phyloP scores from a whole-genome alignment of 1,140 invertebrate genomes.

The Caenorhabditis brenneri region DNA sequence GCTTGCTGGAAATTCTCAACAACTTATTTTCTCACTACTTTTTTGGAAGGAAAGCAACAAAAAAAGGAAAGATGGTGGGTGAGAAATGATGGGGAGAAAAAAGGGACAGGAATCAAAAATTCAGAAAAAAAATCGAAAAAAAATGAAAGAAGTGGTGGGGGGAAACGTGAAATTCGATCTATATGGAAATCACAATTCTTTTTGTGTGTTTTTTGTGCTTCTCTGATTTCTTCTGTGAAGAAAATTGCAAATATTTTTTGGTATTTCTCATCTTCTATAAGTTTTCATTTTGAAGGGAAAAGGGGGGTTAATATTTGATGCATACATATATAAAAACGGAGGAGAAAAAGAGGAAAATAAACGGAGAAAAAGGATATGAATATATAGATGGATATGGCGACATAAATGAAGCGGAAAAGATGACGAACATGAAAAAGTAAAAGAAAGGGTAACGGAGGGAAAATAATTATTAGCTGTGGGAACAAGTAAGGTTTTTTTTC shows the following conservation, averaged over 20 bases:
- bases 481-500: too few relatives aligned
- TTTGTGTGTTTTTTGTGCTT: neutral
- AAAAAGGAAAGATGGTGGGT: neutral
- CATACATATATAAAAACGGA: too few relatives aligned
- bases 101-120: neutral
- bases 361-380: too few relatives aligned
- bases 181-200: constrained; percentile 8
- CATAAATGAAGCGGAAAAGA: too few relatives aligned
- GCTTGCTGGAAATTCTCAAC: neutral
- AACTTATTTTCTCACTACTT: neutral
- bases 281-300: neutral
- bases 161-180: neutral
- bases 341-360: too few relatives aligned
- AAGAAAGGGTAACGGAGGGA: too few relatives aligned
- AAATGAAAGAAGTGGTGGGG: neutral
- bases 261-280: neutral
- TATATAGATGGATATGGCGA: too few relatives aligned
- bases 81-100: neutral
- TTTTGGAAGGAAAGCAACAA: neutral
- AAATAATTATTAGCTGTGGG: too few relatives aligned
- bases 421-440: too few relatives aligned
- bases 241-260: too few relatives aligned
- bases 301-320: too few relatives aligned
- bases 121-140: constrained; percentile 30
- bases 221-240: neutral